phyloP scores from a whole-genome alignment of 2,888 invertebrate species.

The Bugulina stolonifera region DNA sequence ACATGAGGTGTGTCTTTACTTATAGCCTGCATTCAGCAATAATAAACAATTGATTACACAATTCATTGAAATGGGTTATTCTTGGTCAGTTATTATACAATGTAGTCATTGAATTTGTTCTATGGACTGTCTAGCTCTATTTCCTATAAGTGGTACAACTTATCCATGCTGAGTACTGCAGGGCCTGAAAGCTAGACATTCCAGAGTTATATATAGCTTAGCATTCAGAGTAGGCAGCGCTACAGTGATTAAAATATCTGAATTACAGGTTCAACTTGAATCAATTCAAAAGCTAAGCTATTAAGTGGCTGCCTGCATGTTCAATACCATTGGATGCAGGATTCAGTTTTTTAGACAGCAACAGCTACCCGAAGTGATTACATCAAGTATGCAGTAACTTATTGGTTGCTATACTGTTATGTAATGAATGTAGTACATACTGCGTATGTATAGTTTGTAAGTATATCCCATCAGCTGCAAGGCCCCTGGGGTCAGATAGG shows the following conservation, averaged over 20 bases:
- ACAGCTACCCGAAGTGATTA: background rate
- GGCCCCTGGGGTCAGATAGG: constrained; percentile 25
- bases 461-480: too few species aligned
- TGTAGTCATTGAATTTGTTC: constrained; percentile 1
- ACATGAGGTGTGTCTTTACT: too few species aligned
- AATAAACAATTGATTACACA: constrained; percentile 19
- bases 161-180: background rate
- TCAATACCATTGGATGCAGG: constrained; percentile 21
- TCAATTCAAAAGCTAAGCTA: too few species aligned
- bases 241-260: too few species aligned
- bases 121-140: background rate
- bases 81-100: constrained; percentile 24
- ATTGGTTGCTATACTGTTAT: constrained; percentile 12
- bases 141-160: background rate
- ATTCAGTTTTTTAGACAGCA: constrained; percentile 2
- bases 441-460: too few species aligned
- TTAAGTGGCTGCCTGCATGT: background rate
- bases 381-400: constrained; percentile 5
- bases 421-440: background rate
- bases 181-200: background rate
- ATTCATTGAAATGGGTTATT: background rate
- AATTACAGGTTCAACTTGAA: too few species aligned
- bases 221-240: too few species aligned
- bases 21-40: background rate
- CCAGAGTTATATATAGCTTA: too few species aligned